These are phyloP conservation scores for Laupala kohalensis DNA, from an alignment of 1,140 invertebrate genomes.

Conservation along the genomic window DNA sequence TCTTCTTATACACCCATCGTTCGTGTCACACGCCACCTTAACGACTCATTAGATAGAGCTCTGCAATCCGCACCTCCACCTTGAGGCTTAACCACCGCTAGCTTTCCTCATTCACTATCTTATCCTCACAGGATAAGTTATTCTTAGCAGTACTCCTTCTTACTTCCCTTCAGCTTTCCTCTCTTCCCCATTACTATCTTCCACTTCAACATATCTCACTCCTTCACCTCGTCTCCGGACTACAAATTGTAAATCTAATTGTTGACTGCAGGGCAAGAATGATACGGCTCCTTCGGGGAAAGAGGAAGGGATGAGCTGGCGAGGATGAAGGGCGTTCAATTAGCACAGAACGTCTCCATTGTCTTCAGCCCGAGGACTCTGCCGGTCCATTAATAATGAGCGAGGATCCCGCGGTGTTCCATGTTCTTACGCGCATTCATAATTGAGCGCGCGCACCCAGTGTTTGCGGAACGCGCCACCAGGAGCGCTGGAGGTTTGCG, in stretches of 20 bases:
- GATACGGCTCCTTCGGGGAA: not conserved
- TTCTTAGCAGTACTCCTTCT: no score
- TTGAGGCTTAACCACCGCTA: no score
- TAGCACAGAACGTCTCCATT: not conserved
- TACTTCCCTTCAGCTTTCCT: no score
- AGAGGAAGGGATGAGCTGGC: not conserved
- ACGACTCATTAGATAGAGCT: no score
- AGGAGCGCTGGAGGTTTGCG: not conserved
- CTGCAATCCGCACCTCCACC: no score
- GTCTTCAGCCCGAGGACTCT: not conserved
- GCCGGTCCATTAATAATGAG: not conserved
- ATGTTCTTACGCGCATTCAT: not conserved
- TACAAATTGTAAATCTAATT: not conserved
- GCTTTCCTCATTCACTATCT: no score
- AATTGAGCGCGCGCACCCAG: not conserved
- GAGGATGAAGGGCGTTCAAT: not conserved
- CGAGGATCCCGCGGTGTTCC: not conserved
- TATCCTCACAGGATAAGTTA: no score
- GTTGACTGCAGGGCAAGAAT: not conserved
- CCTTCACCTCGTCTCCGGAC: not conserved
- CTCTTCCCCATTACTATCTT: no score
- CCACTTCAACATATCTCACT: no score
- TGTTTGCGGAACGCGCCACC: not conserved
- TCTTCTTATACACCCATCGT: no score
- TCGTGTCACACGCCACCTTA: no score